Evolutionary conservation across 2,113 vertebrate species (phyloP).

Genomic region (pig (Sus scrofa)): T2T-Sscrofa CM000813.6:149566501-149567000

Average conservation of each 20-base stretch:
- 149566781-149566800: not conserved
- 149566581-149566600: not conserved
- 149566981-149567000: not conserved
- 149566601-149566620: not conserved
- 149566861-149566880: not conserved
- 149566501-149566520: not conserved
- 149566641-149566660: not conserved
- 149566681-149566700: not conserved
- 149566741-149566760: not conserved
- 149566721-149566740: rapidly evolving
- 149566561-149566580: constrained; percentile 16
- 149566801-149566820: not conserved
- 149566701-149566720: not conserved
- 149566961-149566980: too few species aligned
- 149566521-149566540: not conserved
- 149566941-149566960: not conserved
- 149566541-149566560: constrained; percentile 31
- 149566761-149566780: too few species aligned
- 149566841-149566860: not conserved
- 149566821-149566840: not conserved
- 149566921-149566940: not conserved
- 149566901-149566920: not conserved
- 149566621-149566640: not conserved
- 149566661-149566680: not conserved
- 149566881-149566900: not conserved